Conservation (phyloP, 2,888 invertebrate species). For the Thumatha senex region DNA sequence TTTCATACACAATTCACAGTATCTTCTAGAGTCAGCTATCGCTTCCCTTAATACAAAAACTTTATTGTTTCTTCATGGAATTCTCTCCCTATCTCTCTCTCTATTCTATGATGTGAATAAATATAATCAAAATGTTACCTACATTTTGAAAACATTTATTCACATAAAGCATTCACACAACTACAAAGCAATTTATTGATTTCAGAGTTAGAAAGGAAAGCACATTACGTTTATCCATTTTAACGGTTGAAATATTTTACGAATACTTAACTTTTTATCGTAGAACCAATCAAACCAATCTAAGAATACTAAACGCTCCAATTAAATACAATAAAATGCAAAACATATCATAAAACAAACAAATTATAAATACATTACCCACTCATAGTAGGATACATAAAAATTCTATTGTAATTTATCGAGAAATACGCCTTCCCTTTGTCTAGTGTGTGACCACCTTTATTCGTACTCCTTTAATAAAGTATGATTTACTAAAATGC, state of each 20-base stretch:
- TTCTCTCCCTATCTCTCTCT: too few relatives aligned
- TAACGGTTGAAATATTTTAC: conserved; percentile 1
- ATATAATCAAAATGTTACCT: too few relatives aligned
- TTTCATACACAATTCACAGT: too few relatives aligned
- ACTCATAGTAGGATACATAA: conserved; percentile 63
- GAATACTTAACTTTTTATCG: neutral
- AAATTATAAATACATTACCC: conserved; percentile 77
- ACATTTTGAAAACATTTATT: too few relatives aligned
- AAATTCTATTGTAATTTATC: conserved; percentile 76
- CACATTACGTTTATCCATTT: neutral
- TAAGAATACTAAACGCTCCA: conserved; percentile 57
- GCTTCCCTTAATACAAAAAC: too few relatives aligned
- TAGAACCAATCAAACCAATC: conserved; percentile 37
- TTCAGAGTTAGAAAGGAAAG: too few relatives aligned
- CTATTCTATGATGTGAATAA: too few relatives aligned
- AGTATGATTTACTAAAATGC: neutral
- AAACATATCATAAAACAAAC: conserved; percentile 76
- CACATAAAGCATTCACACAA: too few relatives aligned
- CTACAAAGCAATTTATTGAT: too few relatives aligned
- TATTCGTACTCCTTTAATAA: conserved; percentile 1
- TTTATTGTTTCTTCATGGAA: too few relatives aligned
- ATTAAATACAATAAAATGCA: conserved; percentile 77
- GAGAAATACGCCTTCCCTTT: conserved; percentile 71
- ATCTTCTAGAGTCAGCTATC: too few relatives aligned
- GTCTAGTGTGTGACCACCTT: conserved; percentile 35